phyloP scores from a whole-genome alignment of 1,140 invertebrate genomes.

The Leptinotarsa texana region DNA sequence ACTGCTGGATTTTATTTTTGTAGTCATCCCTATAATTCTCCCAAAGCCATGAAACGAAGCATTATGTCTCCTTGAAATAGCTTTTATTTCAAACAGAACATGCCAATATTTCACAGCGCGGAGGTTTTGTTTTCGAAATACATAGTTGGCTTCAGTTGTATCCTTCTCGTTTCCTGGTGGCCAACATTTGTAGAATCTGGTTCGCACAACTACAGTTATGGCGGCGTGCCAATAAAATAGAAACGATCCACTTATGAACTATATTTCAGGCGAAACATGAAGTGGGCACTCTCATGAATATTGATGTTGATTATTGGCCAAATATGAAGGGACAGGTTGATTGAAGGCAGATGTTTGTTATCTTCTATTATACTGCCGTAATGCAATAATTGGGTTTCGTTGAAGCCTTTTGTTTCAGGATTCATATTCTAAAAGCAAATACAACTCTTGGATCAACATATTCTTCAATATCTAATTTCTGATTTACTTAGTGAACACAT shows the following conservation, averaged over 20 bases:
- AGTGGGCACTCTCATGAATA: background rate
- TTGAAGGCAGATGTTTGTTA: background rate
- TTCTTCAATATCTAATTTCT: too few relatives aligned
- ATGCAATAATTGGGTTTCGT: too few relatives aligned
- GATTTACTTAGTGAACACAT: too few relatives aligned
- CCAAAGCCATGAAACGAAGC: background rate
- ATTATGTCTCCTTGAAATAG: background rate
- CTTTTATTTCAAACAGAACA: slow-evolving; percentile 6
- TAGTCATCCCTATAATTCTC: background rate
- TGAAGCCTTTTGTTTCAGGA: too few relatives aligned
- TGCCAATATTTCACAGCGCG: background rate
- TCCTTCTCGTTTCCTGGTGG: background rate
- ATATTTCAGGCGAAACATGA: background rate
- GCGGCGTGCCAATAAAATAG: background rate
- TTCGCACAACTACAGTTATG: slow-evolving; percentile 1
- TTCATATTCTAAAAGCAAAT: too few relatives aligned
- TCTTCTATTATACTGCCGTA: too few relatives aligned
- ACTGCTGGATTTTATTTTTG: background rate
- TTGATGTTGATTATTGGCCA: background rate
- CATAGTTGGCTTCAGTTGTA: background rate
- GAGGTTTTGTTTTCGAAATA: background rate
- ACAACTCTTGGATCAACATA: too few relatives aligned
- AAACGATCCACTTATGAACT: background rate
- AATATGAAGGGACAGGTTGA: background rate
- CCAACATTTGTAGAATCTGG: background rate